Base-by-base conservation (phyloP, 2,113 vertebrate species). In the Dunckerocampus dactyliophorus region DNA sequence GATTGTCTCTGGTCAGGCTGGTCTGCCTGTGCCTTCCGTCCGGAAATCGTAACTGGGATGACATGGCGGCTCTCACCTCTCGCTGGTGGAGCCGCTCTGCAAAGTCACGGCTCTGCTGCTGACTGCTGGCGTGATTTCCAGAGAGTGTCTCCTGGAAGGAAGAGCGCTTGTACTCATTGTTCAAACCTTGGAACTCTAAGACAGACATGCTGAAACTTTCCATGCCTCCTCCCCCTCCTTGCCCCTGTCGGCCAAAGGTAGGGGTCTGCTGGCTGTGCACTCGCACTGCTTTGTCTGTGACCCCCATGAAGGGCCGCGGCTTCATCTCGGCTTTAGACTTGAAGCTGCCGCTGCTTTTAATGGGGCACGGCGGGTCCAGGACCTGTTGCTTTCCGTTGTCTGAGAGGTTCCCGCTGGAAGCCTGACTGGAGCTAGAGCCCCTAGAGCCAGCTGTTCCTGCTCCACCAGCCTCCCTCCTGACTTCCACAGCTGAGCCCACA, bases 231-330 rank as follows among this genome's bases (percentile, higher is more conserved):
- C 65, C 52, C 90, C 0, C 82, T 15, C 34, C 70, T 50, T 82
- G 89, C 6, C 89, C 81, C 70, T 93, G 92, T 90, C 94, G 92
- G 19, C 86, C 71, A 51, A 92, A 89, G 55, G 76, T 65, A 2
- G 85, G 65, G 59, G 63, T 59, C 22, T 93, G 89, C 24, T 93
- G 88, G 66, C 88, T 93, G 57, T 94, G 93, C 62, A 93, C 94
- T 71, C 97, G 81, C 0, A 93, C 95, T 0, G 94, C 91, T 89
- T 99, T 99, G 82, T 99, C 97, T 88, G 84, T 98, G 77, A 99
- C 90, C 3, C 96, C 97, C 97, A 99, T 99, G 42, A 99, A 99
- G 0, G 91, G 90, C 24, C 91, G 85, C 2, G 75, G 93, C 74
- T 97, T 95, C 0, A 93, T 85, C 46, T 96, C 92, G 1, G 92